Evolutionary conservation across 2,797 vertebrate genomes (phyloP).

Genomic region (Catostomus latipinnis): DNA sequence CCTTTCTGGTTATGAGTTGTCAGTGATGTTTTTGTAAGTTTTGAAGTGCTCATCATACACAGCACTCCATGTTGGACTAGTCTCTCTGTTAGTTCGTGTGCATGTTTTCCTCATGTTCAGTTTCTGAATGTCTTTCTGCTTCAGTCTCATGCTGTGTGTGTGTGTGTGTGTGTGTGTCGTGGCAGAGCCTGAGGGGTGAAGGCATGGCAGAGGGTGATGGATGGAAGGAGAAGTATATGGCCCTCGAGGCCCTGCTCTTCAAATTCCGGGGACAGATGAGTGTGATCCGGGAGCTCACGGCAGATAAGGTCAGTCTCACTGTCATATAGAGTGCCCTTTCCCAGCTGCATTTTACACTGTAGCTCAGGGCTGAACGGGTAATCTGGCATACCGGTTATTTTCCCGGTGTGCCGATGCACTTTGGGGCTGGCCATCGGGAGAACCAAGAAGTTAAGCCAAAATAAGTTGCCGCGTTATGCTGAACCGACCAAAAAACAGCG

Average conservation of each 20-base stretch:
- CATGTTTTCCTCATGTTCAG: not conserved
- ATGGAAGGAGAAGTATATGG: constrained; percentile 94
- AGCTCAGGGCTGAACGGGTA: not conserved
- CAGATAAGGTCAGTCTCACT: constrained; percentile 87
- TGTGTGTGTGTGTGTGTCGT: constrained; percentile 14
- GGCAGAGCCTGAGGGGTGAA: constrained; percentile 25
- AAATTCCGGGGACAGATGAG: constrained; percentile 95
- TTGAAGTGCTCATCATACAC: too few relatives aligned
- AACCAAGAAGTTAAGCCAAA: too few relatives aligned
- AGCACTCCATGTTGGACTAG: too few relatives aligned
- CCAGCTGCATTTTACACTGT: not conserved
- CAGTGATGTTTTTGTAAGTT: too few relatives aligned
- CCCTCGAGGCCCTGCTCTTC: constrained; percentile 91
- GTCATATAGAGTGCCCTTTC: not conserved
- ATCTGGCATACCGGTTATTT: too few relatives aligned
- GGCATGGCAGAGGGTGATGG: constrained; percentile 90
- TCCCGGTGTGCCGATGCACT: too few relatives aligned
- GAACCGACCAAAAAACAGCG: not conserved
- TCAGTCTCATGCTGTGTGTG: constrained; percentile 25
- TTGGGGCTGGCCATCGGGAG: too few relatives aligned
- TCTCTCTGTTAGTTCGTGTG: not conserved
- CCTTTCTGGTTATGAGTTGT: too few relatives aligned
- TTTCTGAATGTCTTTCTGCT: not conserved
- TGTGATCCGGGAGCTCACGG: constrained; percentile 93
- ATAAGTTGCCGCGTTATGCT: too few relatives aligned